Evolutionary conservation across 2,888 invertebrate genomes (phyloP).

Genomic region (Atrina japonica): DNA sequence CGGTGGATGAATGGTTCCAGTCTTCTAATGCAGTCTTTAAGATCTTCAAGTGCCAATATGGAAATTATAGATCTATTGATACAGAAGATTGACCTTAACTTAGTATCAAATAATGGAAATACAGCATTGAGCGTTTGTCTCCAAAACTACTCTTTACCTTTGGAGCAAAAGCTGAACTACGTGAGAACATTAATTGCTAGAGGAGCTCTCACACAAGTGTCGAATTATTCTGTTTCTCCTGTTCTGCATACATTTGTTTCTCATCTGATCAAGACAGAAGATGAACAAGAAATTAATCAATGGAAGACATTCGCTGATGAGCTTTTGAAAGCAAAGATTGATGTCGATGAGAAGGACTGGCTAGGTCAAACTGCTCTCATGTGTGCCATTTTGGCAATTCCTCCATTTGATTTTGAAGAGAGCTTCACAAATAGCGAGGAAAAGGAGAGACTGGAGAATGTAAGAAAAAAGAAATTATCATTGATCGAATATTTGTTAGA

Average conservation of each 20-base stretch:
- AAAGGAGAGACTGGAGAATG: not conserved
- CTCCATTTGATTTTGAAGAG: conserved; percentile 2
- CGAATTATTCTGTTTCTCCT: not conserved
- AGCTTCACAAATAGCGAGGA: not conserved
- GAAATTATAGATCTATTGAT: conserved; percentile 7
- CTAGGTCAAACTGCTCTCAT: conserved; percentile 9
- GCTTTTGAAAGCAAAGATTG: not conserved
- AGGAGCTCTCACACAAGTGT: not conserved
- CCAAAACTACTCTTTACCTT: not conserved
- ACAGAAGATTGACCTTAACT: not conserved
- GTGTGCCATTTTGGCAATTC: not conserved
- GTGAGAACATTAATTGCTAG: conserved; percentile 1
- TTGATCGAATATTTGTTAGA: conserved; percentile 33
- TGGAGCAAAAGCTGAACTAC: not conserved
- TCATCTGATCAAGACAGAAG: not conserved
- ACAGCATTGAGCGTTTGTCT: not conserved
- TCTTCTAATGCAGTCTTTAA: not conserved
- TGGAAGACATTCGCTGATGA: conserved; percentile 8
- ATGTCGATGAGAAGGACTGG: conserved; percentile 8
- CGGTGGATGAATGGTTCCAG: not conserved
- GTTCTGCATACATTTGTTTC: not conserved
- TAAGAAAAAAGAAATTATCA: conserved; percentile 2
- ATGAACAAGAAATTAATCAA: not conserved
- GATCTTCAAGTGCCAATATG: not conserved
- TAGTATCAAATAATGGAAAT: not conserved